Evolutionary conservation across 2,888 invertebrate species (phyloP).

Genomic region (Dryadula phaetusa): DNA sequence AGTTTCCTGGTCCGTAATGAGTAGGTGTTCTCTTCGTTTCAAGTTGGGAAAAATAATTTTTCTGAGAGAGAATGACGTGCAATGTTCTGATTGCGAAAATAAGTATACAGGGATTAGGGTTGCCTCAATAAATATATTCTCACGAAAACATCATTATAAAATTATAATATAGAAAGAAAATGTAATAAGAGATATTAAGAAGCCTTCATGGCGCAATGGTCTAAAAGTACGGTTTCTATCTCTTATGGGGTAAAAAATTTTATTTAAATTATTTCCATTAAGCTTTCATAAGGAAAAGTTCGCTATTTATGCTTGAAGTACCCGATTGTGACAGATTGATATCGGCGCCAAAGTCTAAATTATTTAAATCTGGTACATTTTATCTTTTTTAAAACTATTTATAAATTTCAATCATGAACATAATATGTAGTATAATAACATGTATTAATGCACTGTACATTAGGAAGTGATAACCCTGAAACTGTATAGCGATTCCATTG

Average conservation of each 20-base stretch:
- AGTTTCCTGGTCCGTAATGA: slow-evolving; percentile 36
- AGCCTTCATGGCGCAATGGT: too few species aligned
- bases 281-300: too few species aligned
- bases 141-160: neutral
- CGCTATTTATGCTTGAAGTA: too few species aligned
- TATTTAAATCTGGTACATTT: too few species aligned
- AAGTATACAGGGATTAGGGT: slow-evolving; percentile 33
- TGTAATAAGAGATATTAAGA: too few species aligned
- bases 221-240: too few species aligned
- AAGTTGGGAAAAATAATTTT: slow-evolving; percentile 38
- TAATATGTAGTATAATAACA: too few species aligned
- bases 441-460: neutral
- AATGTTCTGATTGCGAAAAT: slow-evolving; percentile 39
- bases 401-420: too few species aligned
- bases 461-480: slow-evolving; percentile 15
- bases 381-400: too few species aligned
- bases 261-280: too few species aligned
- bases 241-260: too few species aligned
- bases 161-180: neutral
- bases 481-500: slow-evolving; percentile 42
- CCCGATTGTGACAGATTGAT: too few species aligned
- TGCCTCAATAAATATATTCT: neutral
- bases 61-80: slow-evolving; percentile 36
- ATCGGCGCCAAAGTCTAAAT: neutral
- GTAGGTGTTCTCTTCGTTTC: slow-evolving; percentile 37